Percentiles rank a stretch among this genome's conserved stretches.
phyloP scores from a whole-genome alignment of 2,113 vertebrate genomes.

The Cheirogaleus medius region DNA sequence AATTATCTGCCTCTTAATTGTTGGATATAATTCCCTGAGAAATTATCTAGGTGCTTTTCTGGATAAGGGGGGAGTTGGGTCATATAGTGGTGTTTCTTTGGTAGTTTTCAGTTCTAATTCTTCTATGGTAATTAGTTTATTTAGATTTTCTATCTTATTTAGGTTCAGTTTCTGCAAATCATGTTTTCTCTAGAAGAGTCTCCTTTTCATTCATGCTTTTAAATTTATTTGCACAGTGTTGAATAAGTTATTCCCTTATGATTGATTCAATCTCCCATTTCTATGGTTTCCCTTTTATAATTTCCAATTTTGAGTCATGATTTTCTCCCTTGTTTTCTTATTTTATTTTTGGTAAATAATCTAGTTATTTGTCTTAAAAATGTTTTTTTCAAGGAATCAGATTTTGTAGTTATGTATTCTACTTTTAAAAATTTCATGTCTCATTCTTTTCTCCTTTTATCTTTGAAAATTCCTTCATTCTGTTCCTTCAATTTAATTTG shows the following conservation, averaged over 20 bases:
- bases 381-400: not conserved
- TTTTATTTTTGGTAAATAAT: not conserved
- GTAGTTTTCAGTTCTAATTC: not conserved
- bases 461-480: not conserved
- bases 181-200: not conserved
- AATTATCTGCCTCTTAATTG: not conserved
- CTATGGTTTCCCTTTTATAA: not conserved
- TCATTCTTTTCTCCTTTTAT: not conserved
- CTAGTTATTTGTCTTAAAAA: not conserved
- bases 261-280: not conserved
- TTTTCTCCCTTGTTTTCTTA: not conserved
- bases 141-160: not conserved
- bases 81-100: not conserved
- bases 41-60: not conserved
- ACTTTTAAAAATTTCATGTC: not conserved
- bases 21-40: not conserved
- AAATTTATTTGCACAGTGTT: not conserved
- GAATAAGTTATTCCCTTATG: not conserved
- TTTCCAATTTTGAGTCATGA: not conserved
- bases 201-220: not conserved
- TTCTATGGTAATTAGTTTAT: not conserved
- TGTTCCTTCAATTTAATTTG: not conserved
- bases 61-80: fast-evolving
- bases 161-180: not conserved
- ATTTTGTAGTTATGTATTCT: not conserved